phyloP scores from a whole-genome alignment of 2,888 invertebrate genomes.

The Drosophila eohydei region DNA sequence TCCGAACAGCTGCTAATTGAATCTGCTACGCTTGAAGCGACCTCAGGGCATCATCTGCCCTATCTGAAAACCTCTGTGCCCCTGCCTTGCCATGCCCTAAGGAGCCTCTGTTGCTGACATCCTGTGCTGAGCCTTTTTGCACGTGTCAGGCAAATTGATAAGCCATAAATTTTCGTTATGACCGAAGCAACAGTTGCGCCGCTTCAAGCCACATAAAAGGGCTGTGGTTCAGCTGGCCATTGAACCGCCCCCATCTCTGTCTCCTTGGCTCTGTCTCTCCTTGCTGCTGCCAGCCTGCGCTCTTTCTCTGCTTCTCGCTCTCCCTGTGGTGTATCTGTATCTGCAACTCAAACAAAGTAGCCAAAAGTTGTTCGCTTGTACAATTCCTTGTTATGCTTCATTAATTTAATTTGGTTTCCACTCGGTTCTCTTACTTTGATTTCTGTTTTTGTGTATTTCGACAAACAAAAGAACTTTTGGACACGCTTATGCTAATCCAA shows the following conservation, averaged over 20 bases:
- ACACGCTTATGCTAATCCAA: conserved; percentile 70
- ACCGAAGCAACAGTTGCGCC: conserved; percentile 65
- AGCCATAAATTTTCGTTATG: conserved; percentile 67
- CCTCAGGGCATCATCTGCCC: conserved; percentile 19
- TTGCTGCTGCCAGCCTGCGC: neutral
- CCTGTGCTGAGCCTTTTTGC: conserved; percentile 40
- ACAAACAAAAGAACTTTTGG: conserved; percentile 44
- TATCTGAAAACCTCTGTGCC: neutral
- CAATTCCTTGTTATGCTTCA: conserved; percentile 65
- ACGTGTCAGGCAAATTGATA: conserved; percentile 66
- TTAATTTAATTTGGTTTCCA: conserved; percentile 71
- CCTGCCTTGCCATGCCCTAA: neutral
- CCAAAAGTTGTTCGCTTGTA: conserved; percentile 57
- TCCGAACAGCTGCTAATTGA: conserved; percentile 64
- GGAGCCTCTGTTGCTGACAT: conserved; percentile 24
- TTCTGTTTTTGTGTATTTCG: neutral
- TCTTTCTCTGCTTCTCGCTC: neutral
- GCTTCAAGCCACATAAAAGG: conserved; percentile 60
- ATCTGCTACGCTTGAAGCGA: conserved; percentile 38
- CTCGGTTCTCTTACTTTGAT: conserved; percentile 27
- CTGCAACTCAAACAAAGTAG: conserved; percentile 54
- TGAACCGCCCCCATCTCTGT: neutral
- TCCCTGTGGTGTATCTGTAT: conserved; percentile 25
- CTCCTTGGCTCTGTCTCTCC: neutral
- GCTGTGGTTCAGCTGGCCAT: conserved; percentile 40